Conservation (phyloP, 2,113 vertebrate species). For the Boulengeromyrus knoepffleri region DNA sequence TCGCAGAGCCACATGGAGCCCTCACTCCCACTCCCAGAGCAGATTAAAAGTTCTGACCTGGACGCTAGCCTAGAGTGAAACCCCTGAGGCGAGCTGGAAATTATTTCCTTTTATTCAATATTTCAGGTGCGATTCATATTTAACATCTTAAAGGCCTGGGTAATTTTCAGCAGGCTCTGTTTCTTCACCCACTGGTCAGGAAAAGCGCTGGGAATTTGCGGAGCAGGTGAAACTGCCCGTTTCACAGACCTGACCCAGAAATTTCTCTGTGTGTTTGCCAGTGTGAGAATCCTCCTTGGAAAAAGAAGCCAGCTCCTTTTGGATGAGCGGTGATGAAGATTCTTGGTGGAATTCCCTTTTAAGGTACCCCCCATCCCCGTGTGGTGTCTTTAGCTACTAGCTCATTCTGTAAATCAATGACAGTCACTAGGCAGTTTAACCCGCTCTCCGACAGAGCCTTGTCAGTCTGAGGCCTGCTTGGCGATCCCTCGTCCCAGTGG, state of each 20-base stretch:
- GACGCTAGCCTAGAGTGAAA: neutral
- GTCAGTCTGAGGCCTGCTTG: neutral
- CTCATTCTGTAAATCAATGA: neutral
- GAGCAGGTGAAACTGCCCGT: neutral
- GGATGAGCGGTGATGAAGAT: neutral
- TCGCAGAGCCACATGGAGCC: neutral
- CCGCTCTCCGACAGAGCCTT: neutral
- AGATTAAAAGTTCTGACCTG: neutral
- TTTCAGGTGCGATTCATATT: neutral
- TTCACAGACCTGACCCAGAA: neutral
- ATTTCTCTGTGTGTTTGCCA: neutral
- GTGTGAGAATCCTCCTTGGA: neutral
- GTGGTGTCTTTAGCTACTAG: neutral
- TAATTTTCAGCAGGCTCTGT: neutral
- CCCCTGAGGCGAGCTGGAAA: neutral
- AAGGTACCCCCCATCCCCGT: neutral
- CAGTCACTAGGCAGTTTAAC: neutral
- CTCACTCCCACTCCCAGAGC: neutral
- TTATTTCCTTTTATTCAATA: neutral
- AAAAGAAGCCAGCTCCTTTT: neutral
- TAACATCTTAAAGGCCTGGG: slow-evolving; percentile 8
- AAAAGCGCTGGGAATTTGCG: neutral
- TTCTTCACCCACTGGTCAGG: neutral
- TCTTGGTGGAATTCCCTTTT: neutral
- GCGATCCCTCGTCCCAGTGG: neutral